phyloP scores from a whole-genome alignment of 2,797 vertebrate genomes.

The Clarias laeviceps region DNA sequence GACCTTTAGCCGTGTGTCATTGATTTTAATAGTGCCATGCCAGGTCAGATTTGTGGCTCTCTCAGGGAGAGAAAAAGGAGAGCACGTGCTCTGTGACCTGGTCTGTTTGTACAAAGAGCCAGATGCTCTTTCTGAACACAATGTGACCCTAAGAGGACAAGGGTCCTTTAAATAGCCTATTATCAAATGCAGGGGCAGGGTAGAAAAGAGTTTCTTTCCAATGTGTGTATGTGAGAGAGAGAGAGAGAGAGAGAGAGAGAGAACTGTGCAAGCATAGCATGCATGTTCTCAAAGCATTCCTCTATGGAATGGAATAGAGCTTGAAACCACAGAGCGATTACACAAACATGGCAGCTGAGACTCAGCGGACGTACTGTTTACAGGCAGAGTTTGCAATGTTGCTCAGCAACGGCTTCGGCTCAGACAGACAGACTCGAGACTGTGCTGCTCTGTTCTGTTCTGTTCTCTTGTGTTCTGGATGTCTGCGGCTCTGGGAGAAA shows the following conservation, averaged over 20 bases:
- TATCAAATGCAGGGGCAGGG: slow-evolving; percentile 4
- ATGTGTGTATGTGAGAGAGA: slow-evolving; percentile 4
- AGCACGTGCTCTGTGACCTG: slow-evolving; percentile 52
- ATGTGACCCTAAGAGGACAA: slow-evolving; percentile 37
- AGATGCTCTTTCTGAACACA: slow-evolving; percentile 45
- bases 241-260: neutral
- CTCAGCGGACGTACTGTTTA: slow-evolving; percentile 51
- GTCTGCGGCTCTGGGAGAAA: slow-evolving; percentile 48
- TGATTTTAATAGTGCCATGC: slow-evolving; percentile 50
- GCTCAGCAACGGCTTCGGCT: slow-evolving; percentile 51
- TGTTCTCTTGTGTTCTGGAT: slow-evolving; percentile 32
- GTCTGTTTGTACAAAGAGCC: slow-evolving; percentile 53
- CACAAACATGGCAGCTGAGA: slow-evolving; percentile 51
- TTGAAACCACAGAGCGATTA: slow-evolving; percentile 51
- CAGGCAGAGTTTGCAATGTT: slow-evolving; percentile 51
- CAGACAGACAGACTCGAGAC: slow-evolving; percentile 53
- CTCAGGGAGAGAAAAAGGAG: slow-evolving; percentile 40
- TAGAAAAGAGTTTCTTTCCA: slow-evolving; percentile 13
- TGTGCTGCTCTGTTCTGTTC: slow-evolving; percentile 29
- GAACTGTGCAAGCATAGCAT: slow-evolving; percentile 33
- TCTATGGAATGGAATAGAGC: slow-evolving; percentile 47
- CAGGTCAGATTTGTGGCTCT: slow-evolving; percentile 42
- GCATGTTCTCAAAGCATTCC: slow-evolving; percentile 45
- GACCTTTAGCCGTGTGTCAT: slow-evolving; percentile 53
- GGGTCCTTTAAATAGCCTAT: slow-evolving; percentile 48